Percentiles rank a stretch among this genome's conserved stretches.
Evolutionary conservation across 2,797 vertebrate genomes (phyloP).

Genomic region (Spinus olivaceus): DNA sequence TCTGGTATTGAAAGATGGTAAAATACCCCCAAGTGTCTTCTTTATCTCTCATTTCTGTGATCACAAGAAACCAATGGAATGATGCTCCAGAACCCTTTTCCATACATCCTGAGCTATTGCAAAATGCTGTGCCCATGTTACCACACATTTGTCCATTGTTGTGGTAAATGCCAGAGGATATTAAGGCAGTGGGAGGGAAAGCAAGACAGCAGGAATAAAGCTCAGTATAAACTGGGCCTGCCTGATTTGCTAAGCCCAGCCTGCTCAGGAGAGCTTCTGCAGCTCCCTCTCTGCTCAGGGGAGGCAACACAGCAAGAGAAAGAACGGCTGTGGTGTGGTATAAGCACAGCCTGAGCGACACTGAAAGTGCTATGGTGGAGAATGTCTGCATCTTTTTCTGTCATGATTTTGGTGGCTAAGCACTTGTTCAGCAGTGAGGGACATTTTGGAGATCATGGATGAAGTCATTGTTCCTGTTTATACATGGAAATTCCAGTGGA

Average conservation of each 20-base stretch:
- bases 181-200: background rate
- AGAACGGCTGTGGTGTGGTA: background rate
- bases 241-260: background rate
- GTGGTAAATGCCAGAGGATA: background rate
- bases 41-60: background rate
- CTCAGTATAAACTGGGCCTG: background rate
- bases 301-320: background rate
- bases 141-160: too few relatives aligned
- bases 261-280: background rate
- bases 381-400: background rate
- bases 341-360: background rate
- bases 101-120: background rate
- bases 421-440: background rate
- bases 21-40: background rate
- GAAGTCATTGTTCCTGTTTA: accelerated
- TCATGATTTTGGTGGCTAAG: background rate
- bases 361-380: background rate
- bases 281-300: background rate
- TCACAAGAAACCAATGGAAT: background rate
- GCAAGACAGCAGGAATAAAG: background rate
- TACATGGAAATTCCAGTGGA: background rate
- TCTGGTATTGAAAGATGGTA: background rate
- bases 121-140: background rate
- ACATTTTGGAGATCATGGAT: background rate
- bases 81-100: background rate